phyloP scores from a whole-genome alignment of 1,140 invertebrate genomes.

The Portunus trituberculatus region DNA sequence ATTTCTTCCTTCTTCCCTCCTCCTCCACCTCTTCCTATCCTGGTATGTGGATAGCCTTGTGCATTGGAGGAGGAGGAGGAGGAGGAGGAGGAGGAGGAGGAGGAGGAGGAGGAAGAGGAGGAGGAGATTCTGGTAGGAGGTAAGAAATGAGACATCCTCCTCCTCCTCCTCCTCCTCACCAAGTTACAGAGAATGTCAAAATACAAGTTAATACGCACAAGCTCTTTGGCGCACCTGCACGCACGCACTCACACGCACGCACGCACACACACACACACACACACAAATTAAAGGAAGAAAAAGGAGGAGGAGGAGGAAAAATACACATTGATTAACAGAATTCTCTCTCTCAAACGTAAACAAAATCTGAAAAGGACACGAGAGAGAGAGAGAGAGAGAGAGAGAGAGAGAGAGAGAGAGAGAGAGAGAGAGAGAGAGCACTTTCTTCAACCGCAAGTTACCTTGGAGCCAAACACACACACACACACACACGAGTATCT shows the following conservation, averaged over 20 bases:
- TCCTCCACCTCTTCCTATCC: not conserved
- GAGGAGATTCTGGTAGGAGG: too few species aligned
- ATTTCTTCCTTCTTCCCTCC: not conserved
- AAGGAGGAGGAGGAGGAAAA: too few species aligned
- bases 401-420: constrained; percentile 20
- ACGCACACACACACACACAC: constrained; percentile 36
- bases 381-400: constrained; percentile 20
- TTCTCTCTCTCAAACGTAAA: not conserved
- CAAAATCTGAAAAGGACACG: not conserved
- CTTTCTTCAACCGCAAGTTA: not conserved
- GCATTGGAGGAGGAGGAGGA: too few species aligned
- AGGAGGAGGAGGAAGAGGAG: too few species aligned
- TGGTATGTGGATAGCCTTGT: too few species aligned
- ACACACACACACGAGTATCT: not conserved
- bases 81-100: too few species aligned
- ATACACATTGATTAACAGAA: too few species aligned
- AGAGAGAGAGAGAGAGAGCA: constrained; percentile 17
- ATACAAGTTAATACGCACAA: not conserved
- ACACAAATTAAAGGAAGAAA: too few species aligned
- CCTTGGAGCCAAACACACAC: not conserved
- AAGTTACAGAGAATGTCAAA: not conserved
- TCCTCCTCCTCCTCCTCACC: not conserved
- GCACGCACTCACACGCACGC: not conserved
- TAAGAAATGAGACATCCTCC: not conserved
- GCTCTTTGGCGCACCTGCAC: not conserved